Conservation (phyloP, 2,888 invertebrate genomes). For the Zygogramma bicolorata region DNA sequence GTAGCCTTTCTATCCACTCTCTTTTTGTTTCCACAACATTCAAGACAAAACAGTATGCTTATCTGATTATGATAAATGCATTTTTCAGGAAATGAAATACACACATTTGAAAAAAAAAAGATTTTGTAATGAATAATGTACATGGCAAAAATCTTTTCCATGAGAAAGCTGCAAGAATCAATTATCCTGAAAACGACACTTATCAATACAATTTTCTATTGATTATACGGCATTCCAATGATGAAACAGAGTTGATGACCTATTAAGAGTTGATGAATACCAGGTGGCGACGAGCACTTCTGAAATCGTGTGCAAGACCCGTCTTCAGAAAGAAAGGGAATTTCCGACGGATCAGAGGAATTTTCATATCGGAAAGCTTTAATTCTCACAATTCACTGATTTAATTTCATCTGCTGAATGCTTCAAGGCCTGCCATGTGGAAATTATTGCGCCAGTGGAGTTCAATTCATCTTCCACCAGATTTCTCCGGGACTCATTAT, state of each 20-base stretch:
- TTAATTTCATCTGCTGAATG: background rate
- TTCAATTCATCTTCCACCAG: background rate
- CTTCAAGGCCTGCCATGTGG: background rate
- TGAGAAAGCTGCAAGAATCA: too few relatives aligned
- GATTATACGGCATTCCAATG: too few relatives aligned
- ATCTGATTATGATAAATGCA: too few relatives aligned
- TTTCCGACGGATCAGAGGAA: background rate
- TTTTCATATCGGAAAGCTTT: background rate
- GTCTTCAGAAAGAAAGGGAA: background rate
- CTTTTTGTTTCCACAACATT: too few relatives aligned
- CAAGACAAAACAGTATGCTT: too few relatives aligned
- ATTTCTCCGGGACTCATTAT: background rate
- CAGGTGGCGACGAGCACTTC: background rate
- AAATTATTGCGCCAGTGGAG: background rate
- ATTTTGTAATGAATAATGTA: too few relatives aligned
- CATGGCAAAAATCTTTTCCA: too few relatives aligned
- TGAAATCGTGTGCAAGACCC: background rate
- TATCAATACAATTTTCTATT: too few relatives aligned
- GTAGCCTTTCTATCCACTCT: too few relatives aligned
- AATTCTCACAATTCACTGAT: background rate
- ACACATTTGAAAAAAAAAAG: too few relatives aligned
- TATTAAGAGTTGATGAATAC: background rate
- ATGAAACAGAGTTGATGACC: background rate
- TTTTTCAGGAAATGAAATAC: too few relatives aligned
- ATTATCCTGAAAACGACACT: too few relatives aligned